Base-by-base conservation (phyloP, 2,797 vertebrate species). In the Chaunax sp. region DNA sequence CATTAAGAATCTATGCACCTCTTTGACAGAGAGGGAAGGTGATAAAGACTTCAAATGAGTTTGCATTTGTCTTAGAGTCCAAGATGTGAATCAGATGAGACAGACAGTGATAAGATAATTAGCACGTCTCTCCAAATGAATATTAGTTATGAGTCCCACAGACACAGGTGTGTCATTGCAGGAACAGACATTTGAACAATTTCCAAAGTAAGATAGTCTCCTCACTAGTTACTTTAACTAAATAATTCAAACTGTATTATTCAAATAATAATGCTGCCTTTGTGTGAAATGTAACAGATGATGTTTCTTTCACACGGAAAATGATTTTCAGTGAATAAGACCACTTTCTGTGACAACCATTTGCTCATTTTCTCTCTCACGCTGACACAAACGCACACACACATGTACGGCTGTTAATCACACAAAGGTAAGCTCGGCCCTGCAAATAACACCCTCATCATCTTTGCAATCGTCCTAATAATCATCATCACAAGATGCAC, bases 41-140 rank as follows among this genome's bases (percentile, higher is more conserved):
- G 63, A 64, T 73, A 53, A 71, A 86, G 72, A 85, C 56, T 51
- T 75, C 26, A 82, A 76, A 74, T 73, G 51, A 66, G 65, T 49
- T 47, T 51, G 47, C 56, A 26, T 47, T 62, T 62, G 43, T 58
- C 37, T 60, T 50, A 25, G 59, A 68, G 13, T 40, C 38, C 33
- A 45, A 50, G 63, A 64, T 54, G 69, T 46, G 72, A 78, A 82
- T 80, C 66, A 68, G 18, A 18, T 9, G 75, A 83, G 79, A 84
- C 69, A 50, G 75, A 74, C 77, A 72, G 76, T 81, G 81, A 89
- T 77, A 77, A 82, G 79, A 83, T 80, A 89, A 91, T 89, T 84
- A 89, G 84, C 56, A 73, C 72, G 69, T 71, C 72, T 76, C 66
- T 83, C 64, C 64, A 86, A 82, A 90, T 88, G 87, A 85, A 80